A percentile compares a stretch with the other conserved stretches of the same genome.
Conservation (phyloP, 2,113 vertebrate genomes). For the Garra rufa region DNA sequence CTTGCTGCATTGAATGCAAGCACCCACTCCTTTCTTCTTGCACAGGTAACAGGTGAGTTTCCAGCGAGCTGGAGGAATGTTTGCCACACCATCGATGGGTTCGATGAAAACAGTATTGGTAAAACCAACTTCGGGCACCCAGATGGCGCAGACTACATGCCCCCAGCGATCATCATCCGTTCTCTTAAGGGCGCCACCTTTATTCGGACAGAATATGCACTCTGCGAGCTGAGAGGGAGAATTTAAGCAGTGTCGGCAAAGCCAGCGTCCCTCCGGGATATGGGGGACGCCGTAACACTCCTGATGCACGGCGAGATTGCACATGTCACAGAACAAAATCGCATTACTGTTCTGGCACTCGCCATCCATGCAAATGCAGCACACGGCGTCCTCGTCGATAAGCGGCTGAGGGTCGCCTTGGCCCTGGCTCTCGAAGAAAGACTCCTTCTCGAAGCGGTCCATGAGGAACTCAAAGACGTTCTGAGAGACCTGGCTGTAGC, state of each 20-base stretch:
- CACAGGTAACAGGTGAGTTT: conserved; percentile 98
- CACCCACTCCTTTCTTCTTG: conserved; percentile 93
- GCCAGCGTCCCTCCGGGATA: conserved; percentile 97
- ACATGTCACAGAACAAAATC: conserved; percentile 97
- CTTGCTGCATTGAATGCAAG: conserved; percentile 97
- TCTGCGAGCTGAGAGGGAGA: conserved; percentile 85
- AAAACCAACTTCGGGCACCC: conserved; percentile 99
- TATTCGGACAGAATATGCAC: conserved; percentile 97
- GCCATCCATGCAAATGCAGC: conserved; percentile 99
- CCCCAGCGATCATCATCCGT: conserved; percentile 98
- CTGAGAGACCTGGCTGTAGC: conserved; percentile 90
- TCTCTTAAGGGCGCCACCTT: conserved; percentile 96
- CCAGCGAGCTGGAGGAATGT: conserved; percentile 97
- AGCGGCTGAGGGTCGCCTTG: conserved; percentile 85
- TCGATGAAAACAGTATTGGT: conserved; percentile 97
- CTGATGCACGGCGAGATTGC: conserved; percentile 97
- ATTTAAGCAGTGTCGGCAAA: conserved; percentile 95
- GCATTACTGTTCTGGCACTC: conserved; percentile 98
- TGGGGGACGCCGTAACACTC: conserved; percentile 99
- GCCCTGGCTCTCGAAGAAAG: conserved; percentile 87
- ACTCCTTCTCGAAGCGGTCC: conserved; percentile 98
- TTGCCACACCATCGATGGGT: conserved; percentile 95
- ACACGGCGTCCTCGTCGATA: conserved; percentile 98
- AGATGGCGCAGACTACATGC: conserved; percentile 95
- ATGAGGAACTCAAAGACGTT: conserved; percentile 97